Percentiles rank a stretch among this genome's conserved stretches.
Evolutionary conservation across 2,888 invertebrate genomes (phyloP).

Genomic region (Drosophila vallismaia): DNA sequence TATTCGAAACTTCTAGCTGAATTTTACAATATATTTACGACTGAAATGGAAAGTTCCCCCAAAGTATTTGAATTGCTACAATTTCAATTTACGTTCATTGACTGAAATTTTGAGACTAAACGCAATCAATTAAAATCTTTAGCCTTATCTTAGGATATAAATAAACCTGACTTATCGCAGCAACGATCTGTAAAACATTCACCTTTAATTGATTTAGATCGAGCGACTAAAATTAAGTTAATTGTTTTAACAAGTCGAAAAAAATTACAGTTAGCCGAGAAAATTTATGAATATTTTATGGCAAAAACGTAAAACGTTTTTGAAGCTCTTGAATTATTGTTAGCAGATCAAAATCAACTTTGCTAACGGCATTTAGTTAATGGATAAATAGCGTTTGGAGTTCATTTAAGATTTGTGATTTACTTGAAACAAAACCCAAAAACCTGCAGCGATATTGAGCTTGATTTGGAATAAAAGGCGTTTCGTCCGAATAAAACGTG

Average conservation of each 20-base stretch:
- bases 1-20: slow-evolving; percentile 4
- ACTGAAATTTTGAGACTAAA: neutral
- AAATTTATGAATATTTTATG: slow-evolving; percentile 33
- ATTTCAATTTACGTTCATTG: neutral
- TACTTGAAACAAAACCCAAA: slow-evolving; percentile 27
- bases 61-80: neutral
- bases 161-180: slow-evolving; percentile 14
- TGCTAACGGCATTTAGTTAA: slow-evolving; percentile 56
- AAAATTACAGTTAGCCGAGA: slow-evolving; percentile 27
- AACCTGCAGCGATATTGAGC: slow-evolving; percentile 14
- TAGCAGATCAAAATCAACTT: slow-evolving; percentile 21
- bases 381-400: slow-evolving; percentile 46
- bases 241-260: slow-evolving; percentile 12
- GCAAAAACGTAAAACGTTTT: slow-evolving; percentile 28
- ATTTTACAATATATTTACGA: neutral
- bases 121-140: neutral
- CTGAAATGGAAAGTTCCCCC: slow-evolving; percentile 21
- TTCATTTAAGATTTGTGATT: slow-evolving; percentile 63
- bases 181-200: slow-evolving; percentile 30
- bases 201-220: slow-evolving; percentile 29
- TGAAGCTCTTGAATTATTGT: slow-evolving; percentile 24
- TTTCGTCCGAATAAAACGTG: slow-evolving; percentile 55
- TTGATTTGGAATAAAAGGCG: slow-evolving; percentile 34
- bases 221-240: slow-evolving; percentile 5
- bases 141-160: slow-evolving; percentile 7